phyloP scores from a whole-genome alignment of 2,113 vertebrate species.

The Sclerurus mexicanus region DNA sequence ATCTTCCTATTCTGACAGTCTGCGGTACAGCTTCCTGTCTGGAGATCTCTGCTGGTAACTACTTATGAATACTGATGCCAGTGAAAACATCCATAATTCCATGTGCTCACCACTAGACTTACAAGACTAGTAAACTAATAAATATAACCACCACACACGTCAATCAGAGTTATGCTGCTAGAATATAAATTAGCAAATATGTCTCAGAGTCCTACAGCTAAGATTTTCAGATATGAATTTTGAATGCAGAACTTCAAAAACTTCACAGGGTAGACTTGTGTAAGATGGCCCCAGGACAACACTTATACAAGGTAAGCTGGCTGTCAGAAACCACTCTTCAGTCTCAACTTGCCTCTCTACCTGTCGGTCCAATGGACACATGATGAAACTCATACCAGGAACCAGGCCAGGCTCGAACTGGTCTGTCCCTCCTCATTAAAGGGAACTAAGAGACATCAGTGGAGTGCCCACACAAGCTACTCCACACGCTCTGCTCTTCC shows the following conservation, averaged over 20 bases:
- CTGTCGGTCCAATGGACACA: background rate
- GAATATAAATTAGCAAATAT: slow-evolving; percentile 3
- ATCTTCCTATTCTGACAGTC: slow-evolving; percentile 1
- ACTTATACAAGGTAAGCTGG: background rate
- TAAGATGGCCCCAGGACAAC: background rate
- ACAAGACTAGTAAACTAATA: slow-evolving; percentile 34
- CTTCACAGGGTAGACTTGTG: background rate
- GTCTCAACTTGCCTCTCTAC: slow-evolving; percentile 37
- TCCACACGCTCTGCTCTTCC: background rate
- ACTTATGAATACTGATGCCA: background rate
- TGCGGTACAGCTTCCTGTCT: slow-evolving; percentile 1
- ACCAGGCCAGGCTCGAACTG: slow-evolving; percentile 1
- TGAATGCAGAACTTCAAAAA: background rate
- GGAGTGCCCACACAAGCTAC: background rate
- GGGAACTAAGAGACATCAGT: background rate
- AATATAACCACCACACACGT: background rate
- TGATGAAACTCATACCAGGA: background rate
- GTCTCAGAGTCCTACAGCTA: background rate
- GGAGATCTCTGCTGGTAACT: slow-evolving; percentile 12
- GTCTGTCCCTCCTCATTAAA: background rate
- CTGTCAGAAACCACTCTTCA: slow-evolving; percentile 10
- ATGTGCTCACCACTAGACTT: background rate
- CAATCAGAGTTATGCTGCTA: background rate
- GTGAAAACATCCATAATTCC: slow-evolving; percentile 18
- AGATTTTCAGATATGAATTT: slow-evolving; percentile 23